Evolutionary conservation across 2,888 invertebrate species (phyloP), one percentile per base, ranked within the genome.

Genomic region (Watsonalla binaria): DNA sequence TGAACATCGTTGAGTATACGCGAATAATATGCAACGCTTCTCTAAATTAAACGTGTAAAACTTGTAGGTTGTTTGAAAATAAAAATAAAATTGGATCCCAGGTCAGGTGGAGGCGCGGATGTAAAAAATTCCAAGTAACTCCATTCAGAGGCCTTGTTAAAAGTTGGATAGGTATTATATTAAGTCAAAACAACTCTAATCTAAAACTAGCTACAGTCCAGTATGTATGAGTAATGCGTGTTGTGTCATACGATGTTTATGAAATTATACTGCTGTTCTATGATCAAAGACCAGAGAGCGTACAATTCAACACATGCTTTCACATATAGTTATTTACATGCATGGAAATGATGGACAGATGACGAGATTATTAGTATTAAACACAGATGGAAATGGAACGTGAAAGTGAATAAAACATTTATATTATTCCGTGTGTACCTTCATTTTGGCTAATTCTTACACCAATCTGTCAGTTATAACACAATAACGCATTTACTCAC

Each of bases 401-500:
- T 77, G 74, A 70, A 61, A 62, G 70, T 68, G 70, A 63, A 56
- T 66, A 60, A 11, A 64, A 58, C 65, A 67, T 61, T 63, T 70
- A 73, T 69, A 66, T 68, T 68, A 69, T 73, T 72, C 62, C 63
- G 65, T 8, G 8, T 68, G 69, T 76, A 75, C 72, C 72, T 74
- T 70, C 56, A 63, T 60, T 66, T 68, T 65, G 65, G 70, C 62
- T 71, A 63, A 61, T 64, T 71, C 69, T 65, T 70, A 77, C 70
- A 79, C 69, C 73, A 65, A 76, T 72, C 70, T 70, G 69, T 72
- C 63, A 66, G 67, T 70, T 76, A 76, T 78, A 79, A 84, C 88
- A 90, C 90, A 90, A 88, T 86, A 82, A 84, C 90, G 90, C 90
- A 82, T 85, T 89, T 87, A 90, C 90, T 90, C 90, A 89, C 90